Evolutionary conservation across 2,113 vertebrate species (phyloP).

Genomic region (Chaetorhynchus papuensis): DNA sequence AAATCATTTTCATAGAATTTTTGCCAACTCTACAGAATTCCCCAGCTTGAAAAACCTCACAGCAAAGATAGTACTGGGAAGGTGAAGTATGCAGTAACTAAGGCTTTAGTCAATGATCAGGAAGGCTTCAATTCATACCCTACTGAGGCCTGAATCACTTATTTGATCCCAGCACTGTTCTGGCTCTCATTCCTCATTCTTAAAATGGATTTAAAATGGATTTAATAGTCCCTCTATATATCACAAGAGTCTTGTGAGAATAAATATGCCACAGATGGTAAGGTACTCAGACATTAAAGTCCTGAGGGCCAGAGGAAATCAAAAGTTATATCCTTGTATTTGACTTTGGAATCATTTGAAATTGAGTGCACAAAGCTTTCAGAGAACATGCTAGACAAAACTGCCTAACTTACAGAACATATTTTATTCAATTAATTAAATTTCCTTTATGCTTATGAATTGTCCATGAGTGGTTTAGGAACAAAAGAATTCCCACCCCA

Average conservation of each 20-base stretch:
- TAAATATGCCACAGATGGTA: slow-evolving; percentile 39
- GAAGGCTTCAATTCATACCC: neutral
- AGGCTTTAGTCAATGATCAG: neutral
- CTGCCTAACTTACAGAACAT: neutral
- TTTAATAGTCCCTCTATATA: slow-evolving; percentile 13
- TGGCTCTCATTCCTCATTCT: neutral
- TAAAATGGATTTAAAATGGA: slow-evolving; percentile 1
- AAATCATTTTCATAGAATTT: neutral
- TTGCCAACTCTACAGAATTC: neutral
- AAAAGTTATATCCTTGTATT: slow-evolving; percentile 24
- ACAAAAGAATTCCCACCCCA: slow-evolving; percentile 2
- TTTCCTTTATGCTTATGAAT: slow-evolving; percentile 34
- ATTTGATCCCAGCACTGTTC: neutral
- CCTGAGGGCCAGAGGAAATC: slow-evolving; percentile 29
- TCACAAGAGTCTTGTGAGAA: neutral
- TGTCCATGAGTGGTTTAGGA: neutral
- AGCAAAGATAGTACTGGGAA: neutral
- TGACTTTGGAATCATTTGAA: neutral
- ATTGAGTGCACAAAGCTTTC: slow-evolving; percentile 19
- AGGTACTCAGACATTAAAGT: neutral
- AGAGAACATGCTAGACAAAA: neutral
- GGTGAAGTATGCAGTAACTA: neutral
- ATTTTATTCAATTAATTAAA: slow-evolving; percentile 38
- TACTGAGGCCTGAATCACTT: neutral
- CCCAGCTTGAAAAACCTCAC: neutral